Evolutionary conservation across 2,888 invertebrate genomes (phyloP).

Genomic region (Spilarctia lutea): DNA sequence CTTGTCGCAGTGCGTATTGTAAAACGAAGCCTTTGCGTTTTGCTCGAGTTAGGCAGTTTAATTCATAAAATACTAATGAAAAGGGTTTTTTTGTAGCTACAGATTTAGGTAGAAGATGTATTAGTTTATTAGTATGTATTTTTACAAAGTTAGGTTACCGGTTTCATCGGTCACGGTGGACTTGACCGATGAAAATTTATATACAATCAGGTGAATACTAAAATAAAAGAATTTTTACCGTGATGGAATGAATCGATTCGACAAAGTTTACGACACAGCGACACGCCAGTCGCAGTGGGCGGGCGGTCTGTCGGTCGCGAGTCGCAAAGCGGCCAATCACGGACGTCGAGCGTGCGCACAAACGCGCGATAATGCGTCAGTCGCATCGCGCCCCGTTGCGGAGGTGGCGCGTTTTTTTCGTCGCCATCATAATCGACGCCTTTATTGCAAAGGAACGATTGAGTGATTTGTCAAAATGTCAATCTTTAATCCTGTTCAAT

Average conservation of each 20-base stretch:
- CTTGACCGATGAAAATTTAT: neutral
- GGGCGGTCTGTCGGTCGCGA: constrained; percentile 52
- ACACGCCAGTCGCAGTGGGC: constrained; percentile 65
- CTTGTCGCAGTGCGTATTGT: constrained; percentile 9
- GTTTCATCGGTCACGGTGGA: neutral
- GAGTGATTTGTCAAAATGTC: constrained; percentile 51
- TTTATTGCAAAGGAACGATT: constrained; percentile 31
- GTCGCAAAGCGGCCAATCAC: constrained; percentile 58
- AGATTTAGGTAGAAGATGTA: no score
- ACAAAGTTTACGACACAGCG: constrained; percentile 51
- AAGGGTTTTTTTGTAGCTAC: neutral
- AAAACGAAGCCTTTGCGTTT: neutral
- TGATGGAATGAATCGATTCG: constrained; percentile 47
- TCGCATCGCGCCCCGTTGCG: constrained; percentile 60
- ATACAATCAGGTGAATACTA: constrained; percentile 16
- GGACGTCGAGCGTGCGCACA: constrained; percentile 55
- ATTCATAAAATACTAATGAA: neutral
- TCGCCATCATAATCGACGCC: constrained; percentile 50
- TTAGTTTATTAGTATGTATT: neutral
- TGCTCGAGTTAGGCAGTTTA: neutral
- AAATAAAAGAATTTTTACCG: constrained; percentile 39
- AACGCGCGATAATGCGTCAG: constrained; percentile 62
- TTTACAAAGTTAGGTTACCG: neutral
- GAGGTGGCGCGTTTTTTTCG: constrained; percentile 65
- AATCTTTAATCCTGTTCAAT: constrained; percentile 66